Conservation (phyloP, 2,888 invertebrate genomes). For the Erebia ligea region DNA sequence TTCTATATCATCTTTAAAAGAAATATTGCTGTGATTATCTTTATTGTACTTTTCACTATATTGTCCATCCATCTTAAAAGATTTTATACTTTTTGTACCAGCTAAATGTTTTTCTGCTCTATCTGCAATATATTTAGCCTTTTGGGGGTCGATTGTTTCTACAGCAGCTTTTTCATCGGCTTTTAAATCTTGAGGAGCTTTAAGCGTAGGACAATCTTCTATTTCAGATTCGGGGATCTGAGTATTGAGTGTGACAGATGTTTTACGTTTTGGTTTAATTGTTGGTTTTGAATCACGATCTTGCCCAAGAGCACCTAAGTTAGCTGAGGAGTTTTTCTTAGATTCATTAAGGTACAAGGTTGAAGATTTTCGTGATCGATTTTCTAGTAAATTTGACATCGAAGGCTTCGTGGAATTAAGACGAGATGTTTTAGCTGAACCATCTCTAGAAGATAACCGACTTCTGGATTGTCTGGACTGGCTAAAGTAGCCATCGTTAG, state of each 20-base stretch:
- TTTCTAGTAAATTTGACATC: slow-evolving; percentile 74
- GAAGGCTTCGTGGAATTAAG: slow-evolving; percentile 75
- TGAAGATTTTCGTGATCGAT: slow-evolving; percentile 73
- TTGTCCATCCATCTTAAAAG: slow-evolving; percentile 72
- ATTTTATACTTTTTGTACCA: slow-evolving; percentile 67
- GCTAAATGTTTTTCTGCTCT: slow-evolving; percentile 68
- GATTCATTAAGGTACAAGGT: slow-evolving; percentile 78
- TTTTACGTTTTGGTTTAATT: slow-evolving; percentile 71
- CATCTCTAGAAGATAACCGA: slow-evolving; percentile 68
- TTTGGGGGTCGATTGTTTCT: slow-evolving; percentile 68
- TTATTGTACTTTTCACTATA: slow-evolving; percentile 70
- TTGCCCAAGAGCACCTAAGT: slow-evolving; percentile 63
- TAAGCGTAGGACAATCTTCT: slow-evolving; percentile 77
- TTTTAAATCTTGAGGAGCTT: slow-evolving; percentile 78
- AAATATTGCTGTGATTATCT: slow-evolving; percentile 71
- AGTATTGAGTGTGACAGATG: slow-evolving; percentile 62
- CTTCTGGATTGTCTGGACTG: slow-evolving; percentile 76
- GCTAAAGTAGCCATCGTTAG: slow-evolving; percentile 85
- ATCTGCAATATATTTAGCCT: slow-evolving; percentile 68
- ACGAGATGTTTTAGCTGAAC: slow-evolving; percentile 72
- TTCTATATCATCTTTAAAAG: slow-evolving; percentile 69
- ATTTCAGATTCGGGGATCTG: slow-evolving; percentile 79
- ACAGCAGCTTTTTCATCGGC: slow-evolving; percentile 77
- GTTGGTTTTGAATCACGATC: slow-evolving; percentile 57
- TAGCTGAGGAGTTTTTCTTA: slow-evolving; percentile 72